These are phyloP conservation scores for Onychomys arenicola DNA, from an alignment of 2,797 vertebrate species.

Conservation along the genomic window DNA sequence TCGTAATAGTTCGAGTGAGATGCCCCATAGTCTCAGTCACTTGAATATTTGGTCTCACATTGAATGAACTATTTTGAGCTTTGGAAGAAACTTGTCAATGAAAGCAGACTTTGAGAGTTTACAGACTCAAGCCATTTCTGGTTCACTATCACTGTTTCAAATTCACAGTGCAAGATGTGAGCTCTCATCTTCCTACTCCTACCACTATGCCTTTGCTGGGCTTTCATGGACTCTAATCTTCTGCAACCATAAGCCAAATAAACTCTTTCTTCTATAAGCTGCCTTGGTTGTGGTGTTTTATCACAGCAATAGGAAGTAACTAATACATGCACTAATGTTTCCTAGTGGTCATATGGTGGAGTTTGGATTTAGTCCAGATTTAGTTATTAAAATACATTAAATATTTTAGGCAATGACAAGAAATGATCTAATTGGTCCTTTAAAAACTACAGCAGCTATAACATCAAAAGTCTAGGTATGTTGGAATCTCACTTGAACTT, in stretches of 20 bases:
- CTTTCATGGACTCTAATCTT: neutral
- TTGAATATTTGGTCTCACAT: neutral
- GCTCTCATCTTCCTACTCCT: neutral
- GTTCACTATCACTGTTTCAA: neutral
- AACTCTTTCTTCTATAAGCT: neutral
- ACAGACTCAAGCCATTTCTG: neutral
- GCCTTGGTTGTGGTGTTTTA: neutral
- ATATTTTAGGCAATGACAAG: conserved; percentile 7
- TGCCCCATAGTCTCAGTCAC: neutral
- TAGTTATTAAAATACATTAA: neutral
- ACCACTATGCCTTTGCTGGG: neutral
- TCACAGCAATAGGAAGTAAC: neutral
- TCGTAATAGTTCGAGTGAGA: neutral
- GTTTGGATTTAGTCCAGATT: neutral
- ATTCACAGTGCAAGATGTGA: neutral
- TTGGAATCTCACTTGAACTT: neutral
- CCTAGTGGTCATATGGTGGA: neutral
- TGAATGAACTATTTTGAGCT: neutral
- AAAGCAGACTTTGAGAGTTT: neutral
- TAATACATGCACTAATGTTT: neutral
- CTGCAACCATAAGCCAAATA: neutral
- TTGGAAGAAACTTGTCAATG: neutral
- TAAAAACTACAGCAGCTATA: neutral
- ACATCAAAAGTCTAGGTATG: neutral
- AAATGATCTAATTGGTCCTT: neutral